Evolutionary conservation across 2,797 vertebrate species (phyloP).

Genomic region (Brachyalestes nurse): DNA sequence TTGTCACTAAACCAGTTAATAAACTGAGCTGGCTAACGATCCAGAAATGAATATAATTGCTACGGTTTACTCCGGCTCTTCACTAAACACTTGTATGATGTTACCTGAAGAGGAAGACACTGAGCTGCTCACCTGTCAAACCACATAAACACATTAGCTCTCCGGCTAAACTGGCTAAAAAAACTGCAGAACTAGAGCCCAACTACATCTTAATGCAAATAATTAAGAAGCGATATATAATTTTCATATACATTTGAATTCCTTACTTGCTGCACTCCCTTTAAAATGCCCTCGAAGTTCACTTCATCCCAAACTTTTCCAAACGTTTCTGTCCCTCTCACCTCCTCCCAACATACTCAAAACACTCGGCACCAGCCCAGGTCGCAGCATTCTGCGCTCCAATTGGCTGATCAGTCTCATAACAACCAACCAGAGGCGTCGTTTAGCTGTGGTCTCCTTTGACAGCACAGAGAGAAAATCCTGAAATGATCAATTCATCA

Average conservation of each 20-base stretch:
- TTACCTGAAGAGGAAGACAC: background rate
- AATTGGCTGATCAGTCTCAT: slow-evolving; percentile 24
- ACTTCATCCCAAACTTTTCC: slow-evolving; percentile 41
- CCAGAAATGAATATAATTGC: background rate
- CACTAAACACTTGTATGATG: background rate
- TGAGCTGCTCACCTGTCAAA: background rate
- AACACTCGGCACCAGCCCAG: background rate
- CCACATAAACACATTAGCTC: background rate
- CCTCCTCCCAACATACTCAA: slow-evolving; percentile 23
- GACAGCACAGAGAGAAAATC: background rate
- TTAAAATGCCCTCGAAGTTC: background rate
- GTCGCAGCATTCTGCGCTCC: background rate
- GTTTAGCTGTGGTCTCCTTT: background rate
- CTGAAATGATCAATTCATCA: too few species aligned
- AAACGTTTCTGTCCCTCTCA: background rate
- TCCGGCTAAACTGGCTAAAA: background rate
- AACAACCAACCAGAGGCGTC: slow-evolving; percentile 31
- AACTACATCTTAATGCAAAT: background rate
- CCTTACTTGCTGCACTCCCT: slow-evolving; percentile 6
- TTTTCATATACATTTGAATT: background rate
- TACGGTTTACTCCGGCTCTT: background rate
- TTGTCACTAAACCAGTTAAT: background rate
- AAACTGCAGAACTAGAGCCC: background rate
- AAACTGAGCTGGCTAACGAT: background rate
- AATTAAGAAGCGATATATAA: background rate